Evolutionary conservation across 2,888 invertebrate genomes (phyloP).

Genomic region (Ochropleura leucogaster): DNA sequence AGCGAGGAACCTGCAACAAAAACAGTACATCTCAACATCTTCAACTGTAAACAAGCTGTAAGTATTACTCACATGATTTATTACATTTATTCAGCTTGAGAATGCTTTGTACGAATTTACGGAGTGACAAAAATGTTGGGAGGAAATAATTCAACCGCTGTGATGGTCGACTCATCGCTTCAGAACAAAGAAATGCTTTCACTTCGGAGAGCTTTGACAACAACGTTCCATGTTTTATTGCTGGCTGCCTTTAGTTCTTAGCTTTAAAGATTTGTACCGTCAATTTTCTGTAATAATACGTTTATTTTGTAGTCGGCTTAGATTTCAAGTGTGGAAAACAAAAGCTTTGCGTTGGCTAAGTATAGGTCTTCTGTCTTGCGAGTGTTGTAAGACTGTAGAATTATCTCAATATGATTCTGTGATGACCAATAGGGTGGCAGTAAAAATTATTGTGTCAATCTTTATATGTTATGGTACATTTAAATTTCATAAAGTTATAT

Average conservation of each 20-base stretch:
- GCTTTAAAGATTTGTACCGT: conserved; percentile 13
- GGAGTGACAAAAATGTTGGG: conserved; percentile 56
- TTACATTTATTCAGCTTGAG: conserved; percentile 63
- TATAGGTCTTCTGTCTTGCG: conserved; percentile 31
- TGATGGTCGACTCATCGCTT: conserved; percentile 51
- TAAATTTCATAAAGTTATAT: neutral
- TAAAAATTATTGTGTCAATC: neutral
- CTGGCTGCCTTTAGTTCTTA: conserved; percentile 34
- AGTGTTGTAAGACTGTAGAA: conserved; percentile 24
- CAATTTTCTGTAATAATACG: conserved; percentile 42
- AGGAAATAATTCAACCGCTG: conserved; percentile 41
- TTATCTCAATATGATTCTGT: conserved; percentile 43
- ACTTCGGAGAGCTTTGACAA: conserved; percentile 43
- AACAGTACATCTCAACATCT: conserved; percentile 40
- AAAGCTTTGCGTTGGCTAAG: conserved; percentile 41
- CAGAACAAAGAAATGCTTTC: conserved; percentile 62
- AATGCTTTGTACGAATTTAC: conserved; percentile 62
- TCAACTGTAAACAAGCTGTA: conserved; percentile 48
- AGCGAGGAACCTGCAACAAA: conserved; percentile 83
- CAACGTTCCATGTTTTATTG: conserved; percentile 52
- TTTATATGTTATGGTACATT: neutral
- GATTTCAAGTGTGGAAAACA: conserved; percentile 41
- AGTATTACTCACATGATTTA: conserved; percentile 67
- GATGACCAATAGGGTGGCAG: conserved; percentile 19
- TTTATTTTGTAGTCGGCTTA: conserved; percentile 41